Evolutionary conservation across 2,113 vertebrate genomes (phyloP).

Genomic region (Clarias batrachus): DNA sequence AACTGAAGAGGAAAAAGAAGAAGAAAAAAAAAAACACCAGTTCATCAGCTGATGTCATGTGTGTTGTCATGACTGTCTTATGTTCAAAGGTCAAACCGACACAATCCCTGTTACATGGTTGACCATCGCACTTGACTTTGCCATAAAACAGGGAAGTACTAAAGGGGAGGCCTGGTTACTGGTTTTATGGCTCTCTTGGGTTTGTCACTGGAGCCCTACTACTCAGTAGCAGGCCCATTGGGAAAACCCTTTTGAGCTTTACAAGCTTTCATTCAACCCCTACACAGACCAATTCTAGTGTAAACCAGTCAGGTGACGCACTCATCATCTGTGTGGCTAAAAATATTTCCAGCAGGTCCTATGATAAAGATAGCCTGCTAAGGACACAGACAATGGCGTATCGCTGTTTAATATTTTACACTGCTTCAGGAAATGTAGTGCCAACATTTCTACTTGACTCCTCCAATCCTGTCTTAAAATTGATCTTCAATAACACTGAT

Average conservation of each 20-base stretch:
- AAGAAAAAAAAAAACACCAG: not conserved
- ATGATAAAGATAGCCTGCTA: not conserved
- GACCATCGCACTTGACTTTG: constrained; percentile 44
- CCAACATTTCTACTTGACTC: not conserved
- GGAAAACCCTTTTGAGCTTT: constrained; percentile 23
- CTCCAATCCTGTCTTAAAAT: not conserved
- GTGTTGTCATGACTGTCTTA: not conserved
- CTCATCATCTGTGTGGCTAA: not conserved
- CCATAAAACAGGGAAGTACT: constrained; percentile 33
- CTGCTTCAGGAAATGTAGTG: not conserved
- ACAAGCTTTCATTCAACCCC: constrained; percentile 30
- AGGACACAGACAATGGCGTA: not conserved
- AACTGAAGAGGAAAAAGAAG: not conserved
- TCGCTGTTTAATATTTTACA: not conserved
- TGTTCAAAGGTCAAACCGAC: constrained; percentile 20
- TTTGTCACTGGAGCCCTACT: constrained; percentile 34
- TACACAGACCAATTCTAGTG: constrained; percentile 17
- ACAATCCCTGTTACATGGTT: constrained; percentile 25
- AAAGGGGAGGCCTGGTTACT: constrained; percentile 14
- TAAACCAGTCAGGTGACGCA: not conserved
- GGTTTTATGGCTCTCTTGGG: constrained; percentile 28
- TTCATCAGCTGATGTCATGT: constrained; percentile 16
- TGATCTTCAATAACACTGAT: not conserved
- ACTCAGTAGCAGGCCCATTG: not conserved
- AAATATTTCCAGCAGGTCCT: constrained; percentile 1